Evolutionary conservation across 2,113 vertebrate species (phyloP).

Genomic region (Pseudopipra pipra): DNA sequence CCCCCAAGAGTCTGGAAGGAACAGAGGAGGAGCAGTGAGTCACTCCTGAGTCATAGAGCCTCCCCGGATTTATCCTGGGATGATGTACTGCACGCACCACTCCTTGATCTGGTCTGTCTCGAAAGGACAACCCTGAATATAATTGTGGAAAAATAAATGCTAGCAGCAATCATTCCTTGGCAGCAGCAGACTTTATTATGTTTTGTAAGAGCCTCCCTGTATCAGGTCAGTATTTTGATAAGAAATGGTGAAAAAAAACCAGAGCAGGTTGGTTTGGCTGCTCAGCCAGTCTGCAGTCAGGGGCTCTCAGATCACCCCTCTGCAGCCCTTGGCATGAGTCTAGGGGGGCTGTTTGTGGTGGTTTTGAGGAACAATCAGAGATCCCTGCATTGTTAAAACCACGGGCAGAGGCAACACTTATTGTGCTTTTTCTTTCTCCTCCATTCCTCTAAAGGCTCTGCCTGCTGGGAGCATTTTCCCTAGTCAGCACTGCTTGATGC

Average conservation of each 20-base stretch:
- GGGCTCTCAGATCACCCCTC: not conserved
- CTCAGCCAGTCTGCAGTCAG: not conserved
- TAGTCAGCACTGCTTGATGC: not conserved
- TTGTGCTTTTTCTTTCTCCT: not conserved
- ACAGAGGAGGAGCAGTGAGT: constrained; percentile 58
- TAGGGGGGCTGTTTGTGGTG: not conserved
- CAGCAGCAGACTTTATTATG: not conserved
- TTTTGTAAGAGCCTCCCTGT: not conserved
- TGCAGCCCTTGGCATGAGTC: not conserved
- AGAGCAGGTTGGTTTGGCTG: not conserved
- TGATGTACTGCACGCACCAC: not conserved
- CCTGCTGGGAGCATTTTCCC: not conserved
- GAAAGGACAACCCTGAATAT: constrained; percentile 44
- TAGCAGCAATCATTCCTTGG: constrained; percentile 8
- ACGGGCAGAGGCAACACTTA: not conserved
- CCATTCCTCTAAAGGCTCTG: not conserved
- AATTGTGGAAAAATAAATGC: constrained; percentile 48
- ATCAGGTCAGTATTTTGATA: constrained; percentile 14
- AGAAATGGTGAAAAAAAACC: not conserved
- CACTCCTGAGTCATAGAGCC: constrained; percentile 58
- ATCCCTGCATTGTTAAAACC: fast-evolving
- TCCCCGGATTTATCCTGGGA: constrained; percentile 32
- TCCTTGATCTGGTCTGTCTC: constrained; percentile 30
- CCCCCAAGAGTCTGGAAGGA: constrained; percentile 55
- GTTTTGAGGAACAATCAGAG: not conserved